Percentiles rank a stretch among this genome's conserved stretches.
Conservation (phyloP, 2,797 vertebrate genomes). For the Tokudaia tokunoshimensis region DNA sequence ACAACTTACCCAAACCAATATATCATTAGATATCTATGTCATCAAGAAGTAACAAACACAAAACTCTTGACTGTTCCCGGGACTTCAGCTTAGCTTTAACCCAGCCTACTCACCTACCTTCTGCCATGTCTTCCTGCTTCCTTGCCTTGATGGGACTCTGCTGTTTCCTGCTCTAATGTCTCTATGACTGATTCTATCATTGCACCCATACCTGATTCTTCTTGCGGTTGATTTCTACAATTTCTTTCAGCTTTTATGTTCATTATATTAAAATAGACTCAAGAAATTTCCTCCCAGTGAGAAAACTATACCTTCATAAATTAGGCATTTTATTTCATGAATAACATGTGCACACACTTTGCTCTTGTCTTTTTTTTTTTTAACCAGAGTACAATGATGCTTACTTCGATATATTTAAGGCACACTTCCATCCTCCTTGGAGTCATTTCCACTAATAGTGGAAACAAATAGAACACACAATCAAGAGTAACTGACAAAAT, state of each 20-base stretch:
- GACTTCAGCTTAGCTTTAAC: not conserved
- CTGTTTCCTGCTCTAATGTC: not conserved
- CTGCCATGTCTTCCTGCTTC: not conserved
- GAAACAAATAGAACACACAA: slow-evolving; percentile 19
- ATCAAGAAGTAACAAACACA: not conserved
- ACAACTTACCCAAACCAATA: not conserved
- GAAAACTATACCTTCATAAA: not conserved
- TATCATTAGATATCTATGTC: not conserved
- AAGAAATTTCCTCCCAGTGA: not conserved
- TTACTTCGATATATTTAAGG: slow-evolving; percentile 13
- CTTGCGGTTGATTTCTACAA: not conserved
- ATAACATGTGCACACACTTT: not conserved
- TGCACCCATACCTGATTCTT: not conserved
- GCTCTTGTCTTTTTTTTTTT: not conserved
- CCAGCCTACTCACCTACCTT: not conserved
- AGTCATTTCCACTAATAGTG: not conserved
- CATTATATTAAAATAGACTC: not conserved
- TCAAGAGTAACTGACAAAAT: slow-evolving; percentile 30
- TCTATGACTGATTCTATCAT: not conserved
- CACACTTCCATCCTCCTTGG: not conserved
- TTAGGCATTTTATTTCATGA: not conserved
- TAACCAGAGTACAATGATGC: not conserved
- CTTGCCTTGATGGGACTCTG: too few species aligned
- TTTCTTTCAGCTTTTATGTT: not conserved
- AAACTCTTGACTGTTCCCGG: not conserved